These are phyloP conservation scores for Agrochola lota DNA, from an alignment of 2,888 invertebrate species.

Conservation along the genomic window DNA sequence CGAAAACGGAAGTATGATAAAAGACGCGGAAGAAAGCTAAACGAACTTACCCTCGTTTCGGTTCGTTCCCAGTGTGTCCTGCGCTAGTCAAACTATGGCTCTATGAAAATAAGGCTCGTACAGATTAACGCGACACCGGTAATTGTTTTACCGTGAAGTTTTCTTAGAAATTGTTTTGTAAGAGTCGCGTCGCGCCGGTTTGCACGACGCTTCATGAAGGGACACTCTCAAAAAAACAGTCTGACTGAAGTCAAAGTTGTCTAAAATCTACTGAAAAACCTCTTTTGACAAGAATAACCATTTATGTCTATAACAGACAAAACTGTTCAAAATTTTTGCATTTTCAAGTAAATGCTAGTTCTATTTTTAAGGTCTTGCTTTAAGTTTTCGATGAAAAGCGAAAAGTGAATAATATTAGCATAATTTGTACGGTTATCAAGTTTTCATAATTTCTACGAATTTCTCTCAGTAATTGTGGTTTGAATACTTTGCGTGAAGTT, in stretches of 20 bases:
- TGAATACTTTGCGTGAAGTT: slow-evolving; percentile 23
- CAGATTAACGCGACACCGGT: too few relatives aligned
- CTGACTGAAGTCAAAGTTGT: too few relatives aligned
- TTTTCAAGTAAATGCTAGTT: slow-evolving; percentile 22
- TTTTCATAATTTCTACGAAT: slow-evolving; percentile 25
- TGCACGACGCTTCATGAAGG: not conserved
- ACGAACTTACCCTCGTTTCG: too few relatives aligned
- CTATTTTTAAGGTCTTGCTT: not conserved
- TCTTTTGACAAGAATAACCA: not conserved
- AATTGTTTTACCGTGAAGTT: too few relatives aligned
- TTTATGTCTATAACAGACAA: not conserved
- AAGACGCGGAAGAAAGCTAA: too few relatives aligned
- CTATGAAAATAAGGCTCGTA: not conserved
- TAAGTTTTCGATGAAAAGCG: slow-evolving; percentile 15
- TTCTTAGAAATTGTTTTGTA: too few relatives aligned
- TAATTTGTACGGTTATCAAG: slow-evolving; percentile 25
- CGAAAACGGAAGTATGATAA: too few relatives aligned
- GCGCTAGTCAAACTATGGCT: not conserved
- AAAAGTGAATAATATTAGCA: slow-evolving; percentile 27
- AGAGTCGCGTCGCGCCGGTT: too few relatives aligned
- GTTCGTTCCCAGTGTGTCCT: too few relatives aligned
- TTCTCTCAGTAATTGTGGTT: slow-evolving; percentile 15
- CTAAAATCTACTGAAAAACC: not conserved
- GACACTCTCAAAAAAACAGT: not conserved
- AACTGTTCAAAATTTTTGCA: not conserved